Base-by-base conservation (phyloP, 1,140 invertebrate genomes). In the Drosophila littoralis region DNA sequence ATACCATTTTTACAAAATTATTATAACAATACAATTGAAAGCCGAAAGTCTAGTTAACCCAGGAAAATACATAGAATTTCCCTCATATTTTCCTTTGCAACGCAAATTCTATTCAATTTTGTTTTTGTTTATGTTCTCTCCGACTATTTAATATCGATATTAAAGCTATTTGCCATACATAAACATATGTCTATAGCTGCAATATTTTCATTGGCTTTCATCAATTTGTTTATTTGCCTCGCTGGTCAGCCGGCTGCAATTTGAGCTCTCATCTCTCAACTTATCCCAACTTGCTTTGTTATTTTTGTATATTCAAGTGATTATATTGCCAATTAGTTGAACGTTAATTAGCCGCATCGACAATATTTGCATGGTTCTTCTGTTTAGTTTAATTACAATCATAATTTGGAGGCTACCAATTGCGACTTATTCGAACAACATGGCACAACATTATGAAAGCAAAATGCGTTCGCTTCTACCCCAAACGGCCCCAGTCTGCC, bases 321-420 rank as follows among this genome's bases (percentile, higher is more conserved):
- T 85, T 78, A 85, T 67, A 54, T 71, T 48, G 74, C 43, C 79
- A 85, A 85, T 85, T 85, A 85, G 81, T 75, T 67, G 48, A 64
- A 57, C 75, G 71, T 46, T 67, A 80, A 84, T 83, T 83, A 83
- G 63, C 70, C 61, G 28, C 57, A 65, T 63, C 4, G 71, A 43
- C 50, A 78, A 82, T 81, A 83, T 76, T 84, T 84, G 77, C 57
- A 79, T 77, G 77, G 69, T 59, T 69, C 57, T 77, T 70, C 55
- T 69, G 48, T 51, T 71, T 69, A 57, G 52, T 60, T 76, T 70
- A 68, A 66, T 73, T 58, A 72, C 60, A 69, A 55, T 28, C 48
- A 73, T 73, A 79, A 82, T 65, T 72, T 64, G 68, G 48, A 33
- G 52, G 40, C 54, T 32, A 17, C 32, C 68, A 75, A 75, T 71